Evolutionary conservation across 2,113 vertebrate genomes (phyloP).

Genomic region (Morone chrysops): DNA sequence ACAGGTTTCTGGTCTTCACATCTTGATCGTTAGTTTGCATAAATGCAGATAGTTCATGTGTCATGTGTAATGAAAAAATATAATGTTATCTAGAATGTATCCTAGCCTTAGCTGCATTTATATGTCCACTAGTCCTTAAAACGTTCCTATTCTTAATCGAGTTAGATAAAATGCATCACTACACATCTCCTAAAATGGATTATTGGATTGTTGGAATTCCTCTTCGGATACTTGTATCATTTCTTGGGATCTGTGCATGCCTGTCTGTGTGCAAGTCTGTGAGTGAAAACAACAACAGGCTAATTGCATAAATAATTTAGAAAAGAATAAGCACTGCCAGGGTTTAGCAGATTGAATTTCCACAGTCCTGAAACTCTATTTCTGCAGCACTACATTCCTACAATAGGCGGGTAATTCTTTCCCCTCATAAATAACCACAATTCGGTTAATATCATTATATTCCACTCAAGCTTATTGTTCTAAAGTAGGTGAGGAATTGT

Average conservation of each 20-base stretch:
- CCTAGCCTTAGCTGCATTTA: background rate
- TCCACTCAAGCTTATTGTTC: conserved; percentile 43
- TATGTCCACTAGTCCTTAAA: background rate
- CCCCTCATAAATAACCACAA: conserved; percentile 47
- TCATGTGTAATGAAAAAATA: background rate
- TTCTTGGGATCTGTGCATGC: conserved; percentile 2
- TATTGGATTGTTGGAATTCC: background rate
- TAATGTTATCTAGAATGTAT: background rate
- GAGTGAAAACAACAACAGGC: conserved; percentile 55
- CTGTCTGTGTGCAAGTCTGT: background rate
- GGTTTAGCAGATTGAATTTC: conserved; percentile 65
- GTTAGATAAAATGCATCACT: background rate
- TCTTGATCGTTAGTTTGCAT: background rate
- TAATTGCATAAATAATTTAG: conserved; percentile 74
- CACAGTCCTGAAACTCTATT: conserved; percentile 38
- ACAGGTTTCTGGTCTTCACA: conserved; percentile 21
- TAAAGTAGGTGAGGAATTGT: conserved; percentile 25
- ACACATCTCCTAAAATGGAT: background rate
- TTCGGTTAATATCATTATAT: conserved; percentile 48
- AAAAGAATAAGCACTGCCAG: conserved; percentile 53
- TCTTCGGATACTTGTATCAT: background rate
- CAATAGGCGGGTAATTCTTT: conserved; percentile 2
- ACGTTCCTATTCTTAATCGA: background rate
- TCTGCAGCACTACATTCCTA: conserved; percentile 25
- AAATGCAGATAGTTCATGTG: background rate